These are phyloP conservation scores for Charanyca ferruginea DNA, from an alignment of 2,888 invertebrate species.

Conservation along the genomic window DNA sequence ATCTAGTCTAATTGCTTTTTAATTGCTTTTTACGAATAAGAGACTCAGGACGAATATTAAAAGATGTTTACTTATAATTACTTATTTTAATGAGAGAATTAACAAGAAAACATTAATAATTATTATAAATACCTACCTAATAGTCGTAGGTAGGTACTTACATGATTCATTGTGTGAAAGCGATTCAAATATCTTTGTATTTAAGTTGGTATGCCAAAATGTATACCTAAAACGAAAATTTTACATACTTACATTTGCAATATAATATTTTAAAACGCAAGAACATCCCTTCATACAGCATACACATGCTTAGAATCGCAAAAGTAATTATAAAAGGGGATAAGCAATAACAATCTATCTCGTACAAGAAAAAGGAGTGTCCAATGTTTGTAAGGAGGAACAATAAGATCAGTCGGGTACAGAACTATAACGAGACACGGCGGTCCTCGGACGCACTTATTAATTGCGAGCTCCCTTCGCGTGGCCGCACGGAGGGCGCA, in stretches of 20 bases:
- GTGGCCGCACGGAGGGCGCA: conserved; percentile 86
- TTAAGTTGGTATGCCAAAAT: background rate
- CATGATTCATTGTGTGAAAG: background rate
- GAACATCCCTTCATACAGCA: background rate
- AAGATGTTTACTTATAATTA: conserved; percentile 60
- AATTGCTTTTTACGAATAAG: conserved; percentile 86
- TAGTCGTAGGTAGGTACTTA: background rate
- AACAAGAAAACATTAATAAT: conserved; percentile 29
- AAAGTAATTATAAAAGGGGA: conserved; percentile 47
- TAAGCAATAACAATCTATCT: conserved; percentile 71
- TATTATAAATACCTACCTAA: background rate
- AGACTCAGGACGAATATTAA: conserved; percentile 66
- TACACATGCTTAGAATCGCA: conserved; percentile 2
- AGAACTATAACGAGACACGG: conserved; percentile 58
- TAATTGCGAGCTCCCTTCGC: conserved; percentile 89
- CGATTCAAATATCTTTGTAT: background rate
- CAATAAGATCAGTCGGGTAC: conserved; percentile 55
- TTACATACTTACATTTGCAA: background rate
- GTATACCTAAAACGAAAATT: background rate
- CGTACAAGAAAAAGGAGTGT: conserved; percentile 83
- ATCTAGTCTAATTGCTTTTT: conserved; percentile 89
- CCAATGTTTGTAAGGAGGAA: conserved; percentile 60
- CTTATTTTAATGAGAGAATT: conserved; percentile 55
- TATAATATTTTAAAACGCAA: background rate
- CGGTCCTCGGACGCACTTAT: conserved; percentile 84